Percentiles rank a stretch among this genome's conserved stretches.
These are phyloP conservation scores for Psilopsiagon aurifrons DNA, from an alignment of 2,113 vertebrate genomes.

Conservation along the genomic window DNA sequence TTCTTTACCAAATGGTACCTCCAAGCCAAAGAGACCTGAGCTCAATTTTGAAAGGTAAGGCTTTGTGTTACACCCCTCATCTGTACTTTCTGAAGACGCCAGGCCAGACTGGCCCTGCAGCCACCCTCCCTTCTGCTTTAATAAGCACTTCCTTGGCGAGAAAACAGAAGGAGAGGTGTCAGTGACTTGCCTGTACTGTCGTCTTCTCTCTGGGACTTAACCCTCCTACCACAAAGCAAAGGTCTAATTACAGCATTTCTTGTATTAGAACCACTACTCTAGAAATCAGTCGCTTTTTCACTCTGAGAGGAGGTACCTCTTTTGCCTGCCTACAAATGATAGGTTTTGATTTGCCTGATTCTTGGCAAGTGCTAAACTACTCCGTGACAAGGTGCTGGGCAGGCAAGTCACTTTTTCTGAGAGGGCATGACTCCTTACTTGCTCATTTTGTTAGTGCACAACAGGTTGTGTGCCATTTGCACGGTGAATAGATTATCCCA, in stretches of 20 bases:
- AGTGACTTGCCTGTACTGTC: background rate
- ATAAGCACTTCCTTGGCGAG: background rate
- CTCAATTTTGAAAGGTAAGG: constrained; percentile 82
- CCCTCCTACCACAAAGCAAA: background rate
- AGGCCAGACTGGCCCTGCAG: background rate
- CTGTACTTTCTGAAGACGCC: background rate
- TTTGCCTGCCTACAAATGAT: background rate
- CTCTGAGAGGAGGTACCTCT: background rate
- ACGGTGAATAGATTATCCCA: background rate
- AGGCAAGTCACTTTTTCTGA: background rate
- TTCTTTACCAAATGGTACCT: constrained; percentile 75
- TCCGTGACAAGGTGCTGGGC: background rate
- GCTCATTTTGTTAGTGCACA: background rate
- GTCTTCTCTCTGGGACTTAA: background rate
- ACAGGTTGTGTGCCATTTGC: background rate
- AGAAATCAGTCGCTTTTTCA: background rate
- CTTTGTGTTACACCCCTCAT: background rate
- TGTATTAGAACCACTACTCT: background rate
- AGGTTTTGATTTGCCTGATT: background rate
- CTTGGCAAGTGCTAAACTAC: background rate
- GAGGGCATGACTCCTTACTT: background rate
- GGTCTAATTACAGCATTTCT: background rate
- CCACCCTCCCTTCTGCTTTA: background rate
- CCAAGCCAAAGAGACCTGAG: constrained; percentile 76
- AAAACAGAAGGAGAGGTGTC: background rate